phyloP scores from a whole-genome alignment of 2,797 vertebrate species.

The Geotrypetes seraphini region DNA sequence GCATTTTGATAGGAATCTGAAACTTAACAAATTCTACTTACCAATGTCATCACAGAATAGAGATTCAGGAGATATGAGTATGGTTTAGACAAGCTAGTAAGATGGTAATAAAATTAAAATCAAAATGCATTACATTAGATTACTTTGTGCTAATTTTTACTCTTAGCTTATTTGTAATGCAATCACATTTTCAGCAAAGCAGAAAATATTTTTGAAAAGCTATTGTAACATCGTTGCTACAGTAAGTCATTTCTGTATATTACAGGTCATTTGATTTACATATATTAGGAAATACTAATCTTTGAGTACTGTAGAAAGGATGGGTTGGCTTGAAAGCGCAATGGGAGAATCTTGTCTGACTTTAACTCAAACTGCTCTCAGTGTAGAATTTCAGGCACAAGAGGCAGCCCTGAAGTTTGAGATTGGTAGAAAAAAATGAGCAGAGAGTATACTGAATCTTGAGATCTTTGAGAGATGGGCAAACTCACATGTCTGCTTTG shows the following conservation, averaged over 20 bases:
- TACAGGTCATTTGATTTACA: too few species aligned
- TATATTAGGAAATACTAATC: not conserved
- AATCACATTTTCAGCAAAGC: not conserved
- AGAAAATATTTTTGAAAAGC: not conserved
- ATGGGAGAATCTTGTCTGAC: too few species aligned
- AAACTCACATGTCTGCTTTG: too few species aligned
- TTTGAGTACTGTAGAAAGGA: too few species aligned
- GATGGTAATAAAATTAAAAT: slow-evolving; percentile 6
- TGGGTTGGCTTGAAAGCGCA: too few species aligned
- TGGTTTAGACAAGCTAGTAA: slow-evolving; percentile 17
- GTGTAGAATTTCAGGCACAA: too few species aligned
- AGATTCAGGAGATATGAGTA: slow-evolving; percentile 1
- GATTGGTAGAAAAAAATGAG: too few species aligned
- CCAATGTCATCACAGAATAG: not conserved
- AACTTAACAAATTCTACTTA: not conserved
- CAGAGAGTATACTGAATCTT: too few species aligned
- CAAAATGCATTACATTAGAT: not conserved
- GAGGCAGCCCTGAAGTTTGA: too few species aligned
- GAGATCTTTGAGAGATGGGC: too few species aligned
- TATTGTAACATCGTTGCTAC: not conserved
- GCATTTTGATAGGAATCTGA: not conserved
- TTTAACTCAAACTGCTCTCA: too few species aligned
- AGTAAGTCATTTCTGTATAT: not conserved
- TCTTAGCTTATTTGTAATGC: fast-evolving
- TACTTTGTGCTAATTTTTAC: not conserved